phyloP scores from a whole-genome alignment of 2,888 invertebrate species.

The Lasius platythorax region DNA sequence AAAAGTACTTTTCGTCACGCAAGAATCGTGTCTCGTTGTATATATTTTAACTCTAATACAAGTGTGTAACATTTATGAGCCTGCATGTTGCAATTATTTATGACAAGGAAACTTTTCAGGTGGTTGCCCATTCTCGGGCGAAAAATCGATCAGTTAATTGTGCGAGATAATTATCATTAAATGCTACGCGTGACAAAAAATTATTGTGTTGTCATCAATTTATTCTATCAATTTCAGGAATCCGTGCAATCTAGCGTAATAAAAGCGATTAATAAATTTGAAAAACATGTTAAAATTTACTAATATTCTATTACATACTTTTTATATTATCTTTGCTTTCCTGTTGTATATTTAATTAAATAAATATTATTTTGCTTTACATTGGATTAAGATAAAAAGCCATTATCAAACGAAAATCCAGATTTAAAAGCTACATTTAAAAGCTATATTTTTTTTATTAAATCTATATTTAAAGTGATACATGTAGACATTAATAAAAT shows the following conservation, averaged over 20 bases:
- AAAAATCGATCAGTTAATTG: conserved; percentile 76
- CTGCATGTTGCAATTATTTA: conserved; percentile 80
- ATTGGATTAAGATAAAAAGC: not conserved
- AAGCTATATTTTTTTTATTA: not conserved
- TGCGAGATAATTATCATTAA: conserved; percentile 74
- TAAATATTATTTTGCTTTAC: not conserved
- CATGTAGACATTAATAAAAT: conserved; percentile 12
- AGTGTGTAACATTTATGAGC: not conserved
- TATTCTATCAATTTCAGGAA: conserved; percentile 47
- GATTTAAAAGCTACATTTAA: not conserved
- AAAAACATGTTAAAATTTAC: not conserved
- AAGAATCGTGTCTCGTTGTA: conserved; percentile 55
- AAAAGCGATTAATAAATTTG: not conserved
- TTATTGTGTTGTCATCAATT: conserved; percentile 62
- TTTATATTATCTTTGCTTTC: not conserved
- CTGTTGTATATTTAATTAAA: not conserved
- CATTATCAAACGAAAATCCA: not conserved
- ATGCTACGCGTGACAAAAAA: conserved; percentile 68
- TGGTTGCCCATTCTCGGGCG: conserved; percentile 44
- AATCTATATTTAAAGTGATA: conserved; percentile 8
- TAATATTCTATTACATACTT: not conserved
- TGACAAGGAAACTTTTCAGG: conserved; percentile 81
- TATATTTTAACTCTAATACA: conserved; percentile 14
- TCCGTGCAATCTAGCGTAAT: not conserved
- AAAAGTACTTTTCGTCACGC: conserved; percentile 78